These are phyloP conservation scores for Bhutanitis thaidina DNA, from an alignment of 2,888 invertebrate genomes.

Conservation along the genomic window DNA sequence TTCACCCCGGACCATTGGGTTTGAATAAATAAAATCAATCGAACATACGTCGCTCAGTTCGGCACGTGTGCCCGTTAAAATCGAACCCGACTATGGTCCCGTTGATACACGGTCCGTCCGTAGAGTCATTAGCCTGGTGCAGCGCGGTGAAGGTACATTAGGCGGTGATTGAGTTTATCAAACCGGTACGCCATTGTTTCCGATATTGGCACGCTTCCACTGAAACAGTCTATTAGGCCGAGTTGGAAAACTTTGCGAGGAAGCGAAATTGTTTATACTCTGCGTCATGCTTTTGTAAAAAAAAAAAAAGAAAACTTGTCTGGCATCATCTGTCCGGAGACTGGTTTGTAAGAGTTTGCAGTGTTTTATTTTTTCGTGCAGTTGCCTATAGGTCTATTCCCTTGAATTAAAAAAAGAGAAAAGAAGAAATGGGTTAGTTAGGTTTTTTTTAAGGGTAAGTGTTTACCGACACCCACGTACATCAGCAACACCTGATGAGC, in stretches of 20 bases:
- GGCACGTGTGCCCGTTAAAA: not conserved
- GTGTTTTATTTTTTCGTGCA: too few species aligned
- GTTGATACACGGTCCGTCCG: slow-evolving; percentile 2
- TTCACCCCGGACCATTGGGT: not conserved
- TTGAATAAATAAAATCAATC: not conserved
- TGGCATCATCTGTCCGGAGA: too few species aligned
- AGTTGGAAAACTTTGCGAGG: slow-evolving; percentile 4
- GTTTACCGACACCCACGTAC: too few species aligned
- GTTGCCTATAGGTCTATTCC: too few species aligned
- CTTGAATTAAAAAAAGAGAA: too few species aligned
- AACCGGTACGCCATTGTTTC: slow-evolving; percentile 10
- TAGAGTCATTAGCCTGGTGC: not conserved
- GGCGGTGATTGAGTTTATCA: slow-evolving; percentile 2
- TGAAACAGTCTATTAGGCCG: slow-evolving; percentile 1
- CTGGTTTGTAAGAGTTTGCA: too few species aligned
- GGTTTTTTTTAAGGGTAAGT: too few species aligned
- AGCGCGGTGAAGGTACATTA: not conserved
- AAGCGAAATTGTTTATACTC: not conserved
- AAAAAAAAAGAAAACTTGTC: too few species aligned
- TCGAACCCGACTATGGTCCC: not conserved
- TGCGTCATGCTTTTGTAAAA: too few species aligned
- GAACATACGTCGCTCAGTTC: slow-evolving; percentile 6
- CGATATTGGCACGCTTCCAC: slow-evolving; percentile 16
- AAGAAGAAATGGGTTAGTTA: too few species aligned
- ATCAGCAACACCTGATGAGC: too few species aligned